Evolutionary conservation across 1,140 invertebrate genomes (phyloP).

Genomic region (Apis florea): DNA sequence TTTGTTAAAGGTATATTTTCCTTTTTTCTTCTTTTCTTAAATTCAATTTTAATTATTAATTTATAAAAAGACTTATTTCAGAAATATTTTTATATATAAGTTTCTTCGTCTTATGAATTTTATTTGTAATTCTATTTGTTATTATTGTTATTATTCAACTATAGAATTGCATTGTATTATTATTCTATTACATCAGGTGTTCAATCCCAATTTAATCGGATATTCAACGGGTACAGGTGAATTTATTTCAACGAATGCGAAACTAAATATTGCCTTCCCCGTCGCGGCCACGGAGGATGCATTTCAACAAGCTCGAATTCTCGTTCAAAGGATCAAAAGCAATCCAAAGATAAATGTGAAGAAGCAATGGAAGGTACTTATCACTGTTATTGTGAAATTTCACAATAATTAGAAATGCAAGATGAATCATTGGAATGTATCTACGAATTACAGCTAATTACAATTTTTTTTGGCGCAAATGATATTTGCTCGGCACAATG

Average conservation of each 20-base stretch:
- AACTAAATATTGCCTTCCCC: conserved; percentile 86
- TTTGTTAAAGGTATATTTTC: conserved; percentile 82
- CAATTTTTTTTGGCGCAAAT: conserved; percentile 92
- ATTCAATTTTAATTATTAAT: too few relatives aligned
- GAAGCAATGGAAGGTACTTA: conserved; percentile 88
- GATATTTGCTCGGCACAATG: conserved; percentile 91
- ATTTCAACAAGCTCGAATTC: conserved; percentile 83
- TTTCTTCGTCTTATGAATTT: too few relatives aligned
- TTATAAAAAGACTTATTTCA: not conserved
- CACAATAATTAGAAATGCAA: not conserved
- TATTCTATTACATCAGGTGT: conserved; percentile 75
- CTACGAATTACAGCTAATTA: conserved; percentile 82
- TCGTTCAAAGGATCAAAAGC: conserved; percentile 86
- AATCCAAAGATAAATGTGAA: conserved; percentile 84
- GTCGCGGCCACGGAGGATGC: conserved; percentile 88
- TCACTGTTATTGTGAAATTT: not conserved
- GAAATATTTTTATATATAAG: not conserved
- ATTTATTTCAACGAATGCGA: conserved; percentile 84
- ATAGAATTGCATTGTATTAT: not conserved
- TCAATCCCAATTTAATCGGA: conserved; percentile 85
- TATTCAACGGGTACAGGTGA: conserved; percentile 87
- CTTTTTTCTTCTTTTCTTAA: too few relatives aligned
- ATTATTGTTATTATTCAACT: not conserved
- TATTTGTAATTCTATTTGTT: too few relatives aligned
- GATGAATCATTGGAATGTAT: not conserved